Conservation (phyloP, 2,113 vertebrate species). For the Nothobranchius kuhntae region DNA sequence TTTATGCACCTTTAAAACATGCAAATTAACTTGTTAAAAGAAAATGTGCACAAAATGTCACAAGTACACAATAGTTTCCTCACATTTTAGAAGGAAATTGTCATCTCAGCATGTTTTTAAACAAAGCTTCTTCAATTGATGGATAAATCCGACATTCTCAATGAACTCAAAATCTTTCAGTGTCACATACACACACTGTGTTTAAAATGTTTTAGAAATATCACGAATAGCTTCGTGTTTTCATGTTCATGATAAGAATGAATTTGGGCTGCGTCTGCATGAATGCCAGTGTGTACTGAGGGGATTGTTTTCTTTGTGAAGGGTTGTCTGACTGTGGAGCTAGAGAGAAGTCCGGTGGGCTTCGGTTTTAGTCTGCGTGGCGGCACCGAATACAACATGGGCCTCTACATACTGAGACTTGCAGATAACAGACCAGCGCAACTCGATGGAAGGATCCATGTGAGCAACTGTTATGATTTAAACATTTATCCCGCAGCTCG, state of each 20-base stretch:
- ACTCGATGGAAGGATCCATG: constrained; percentile 91
- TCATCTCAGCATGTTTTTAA: too few relatives aligned
- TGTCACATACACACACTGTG: too few relatives aligned
- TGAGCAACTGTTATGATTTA: constrained; percentile 72
- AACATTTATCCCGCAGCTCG: not conserved
- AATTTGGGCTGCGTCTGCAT: not conserved
- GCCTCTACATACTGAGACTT: constrained; percentile 93
- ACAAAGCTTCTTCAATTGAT: too few relatives aligned
- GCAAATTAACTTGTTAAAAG: too few relatives aligned
- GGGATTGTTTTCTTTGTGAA: constrained; percentile 56
- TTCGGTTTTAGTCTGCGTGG: constrained; percentile 97
- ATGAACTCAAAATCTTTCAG: too few relatives aligned
- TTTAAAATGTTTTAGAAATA: too few relatives aligned
- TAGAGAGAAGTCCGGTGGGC: constrained; percentile 88
- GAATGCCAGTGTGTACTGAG: not conserved
- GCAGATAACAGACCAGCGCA: constrained; percentile 93
- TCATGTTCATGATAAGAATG: not conserved
- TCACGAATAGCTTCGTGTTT: too few relatives aligned
- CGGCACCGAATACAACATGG: constrained; percentile 98
- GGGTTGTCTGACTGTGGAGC: constrained; percentile 89
- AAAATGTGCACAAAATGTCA: too few relatives aligned
- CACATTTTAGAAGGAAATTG: too few relatives aligned
- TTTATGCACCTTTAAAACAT: too few relatives aligned
- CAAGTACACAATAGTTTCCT: too few relatives aligned
- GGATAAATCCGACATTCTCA: too few relatives aligned